Evolutionary conservation across 1,140 invertebrate genomes (phyloP), one percentile per base, ranked within the genome.

Genomic region (Drosophila auraria): DNA sequence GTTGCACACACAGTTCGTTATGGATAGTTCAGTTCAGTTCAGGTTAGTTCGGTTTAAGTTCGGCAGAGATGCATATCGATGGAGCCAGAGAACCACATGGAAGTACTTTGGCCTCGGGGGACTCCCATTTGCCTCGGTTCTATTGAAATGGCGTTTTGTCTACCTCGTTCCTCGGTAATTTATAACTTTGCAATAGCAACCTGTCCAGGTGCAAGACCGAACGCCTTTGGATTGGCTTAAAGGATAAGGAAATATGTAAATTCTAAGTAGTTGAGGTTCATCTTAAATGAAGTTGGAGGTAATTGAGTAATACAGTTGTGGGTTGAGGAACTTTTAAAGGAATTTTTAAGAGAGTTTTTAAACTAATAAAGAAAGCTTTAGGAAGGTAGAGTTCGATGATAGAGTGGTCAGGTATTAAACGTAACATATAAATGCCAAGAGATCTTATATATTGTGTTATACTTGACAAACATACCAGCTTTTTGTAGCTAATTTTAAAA

Each of bases 61-160:
- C 36, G 68, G 23, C 78, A 25, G 40, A 87, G 83, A 87, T 89
- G 81, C 65, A 64, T 87, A 89, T 87, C 83, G 49, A 42, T 71
- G 14, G 33, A n/a, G 51, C 25, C 23, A 56, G 68, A 70, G 5
- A 36, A 36, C 61, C 68, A 17, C 49, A 56, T 71, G 54, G 14
- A 72, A 44, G 27, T 61, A 51, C 68, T 72, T 72, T 42, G 25
- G 47, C 68, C 36, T 38, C 17, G 6, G 40, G 60, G 38, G 25
- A 54, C 36, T 40, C 12, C 15, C 45, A 33, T 23, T 36, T 36
- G 15, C 8, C 17, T 49, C 8, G 49, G 20, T 73, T 59, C 70
- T 73, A 72, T 73, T 73, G 54, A 51, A 73, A 60, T 49, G n/a
- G 51, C 53, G 15, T 72, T 72, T 49, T 40, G 51, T 42, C 61